These are phyloP conservation scores for Procapra przewalskii DNA, from an alignment of 2,113 vertebrate genomes.

Conservation along the genomic window DNA sequence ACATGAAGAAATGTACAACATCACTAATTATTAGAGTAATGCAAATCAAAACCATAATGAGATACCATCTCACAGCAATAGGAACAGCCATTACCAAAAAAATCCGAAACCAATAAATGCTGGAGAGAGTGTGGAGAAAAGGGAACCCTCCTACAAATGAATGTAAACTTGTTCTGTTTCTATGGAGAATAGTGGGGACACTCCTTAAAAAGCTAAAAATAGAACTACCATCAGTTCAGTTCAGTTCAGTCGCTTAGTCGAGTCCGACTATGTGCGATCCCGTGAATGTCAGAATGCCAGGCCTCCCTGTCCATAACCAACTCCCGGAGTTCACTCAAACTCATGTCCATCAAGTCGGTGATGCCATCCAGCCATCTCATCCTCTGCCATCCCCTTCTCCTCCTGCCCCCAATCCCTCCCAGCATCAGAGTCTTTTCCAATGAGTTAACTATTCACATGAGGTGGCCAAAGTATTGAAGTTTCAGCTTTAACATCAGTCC, in stretches of 20 bases:
- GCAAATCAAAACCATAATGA: neutral
- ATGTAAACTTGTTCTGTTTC: neutral
- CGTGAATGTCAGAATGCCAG: too few relatives aligned
- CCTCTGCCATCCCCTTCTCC: too few relatives aligned
- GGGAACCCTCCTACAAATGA: neutral
- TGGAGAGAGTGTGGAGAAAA: neutral
- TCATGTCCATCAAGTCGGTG: accelerated
- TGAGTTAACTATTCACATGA: too few relatives aligned
- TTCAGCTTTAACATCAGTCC: too few relatives aligned
- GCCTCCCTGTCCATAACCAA: too few relatives aligned
- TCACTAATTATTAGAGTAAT: neutral
- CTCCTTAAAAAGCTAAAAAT: neutral
- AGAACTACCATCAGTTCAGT: neutral
- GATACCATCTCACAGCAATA: neutral
- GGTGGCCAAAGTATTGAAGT: too few relatives aligned
- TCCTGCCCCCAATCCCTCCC: too few relatives aligned
- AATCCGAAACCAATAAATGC: neutral
- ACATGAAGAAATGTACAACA: neutral
- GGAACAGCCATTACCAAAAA: neutral
- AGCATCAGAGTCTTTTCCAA: too few relatives aligned
- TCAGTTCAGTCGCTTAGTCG: too few relatives aligned
- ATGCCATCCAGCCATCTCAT: too few relatives aligned
- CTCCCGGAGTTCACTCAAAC: too few relatives aligned
- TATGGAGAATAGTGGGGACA: neutral
- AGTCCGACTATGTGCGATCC: too few relatives aligned